Conservation (phyloP, 2,113 vertebrate species). For the Poeciliopsis prolifica region DNA sequence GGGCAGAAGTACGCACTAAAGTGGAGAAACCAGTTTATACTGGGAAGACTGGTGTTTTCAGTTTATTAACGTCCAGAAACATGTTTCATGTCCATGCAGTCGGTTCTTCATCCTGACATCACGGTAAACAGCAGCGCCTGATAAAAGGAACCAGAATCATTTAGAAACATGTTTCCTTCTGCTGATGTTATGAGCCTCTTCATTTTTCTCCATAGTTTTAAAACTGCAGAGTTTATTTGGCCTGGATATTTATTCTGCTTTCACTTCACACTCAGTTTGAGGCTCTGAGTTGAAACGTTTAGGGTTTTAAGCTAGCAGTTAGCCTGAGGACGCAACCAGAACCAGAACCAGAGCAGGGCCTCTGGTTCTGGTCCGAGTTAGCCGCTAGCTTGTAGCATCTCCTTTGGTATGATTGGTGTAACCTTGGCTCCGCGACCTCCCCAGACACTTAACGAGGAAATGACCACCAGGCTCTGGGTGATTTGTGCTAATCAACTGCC, state of each 20-base stretch:
- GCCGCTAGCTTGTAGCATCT: no score
- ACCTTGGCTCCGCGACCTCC: constrained; percentile 52
- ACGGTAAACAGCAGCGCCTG: constrained; percentile 35
- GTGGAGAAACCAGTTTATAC: background rate
- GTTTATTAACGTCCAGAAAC: background rate
- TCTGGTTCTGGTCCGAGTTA: no score
- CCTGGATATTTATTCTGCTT: constrained; percentile 45
- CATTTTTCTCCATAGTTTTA: constrained; percentile 65
- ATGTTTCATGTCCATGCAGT: background rate
- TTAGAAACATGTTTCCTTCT: constrained; percentile 42
- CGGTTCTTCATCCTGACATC: constrained; percentile 45
- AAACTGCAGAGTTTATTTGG: constrained; percentile 48
- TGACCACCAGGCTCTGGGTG: constrained; percentile 65
- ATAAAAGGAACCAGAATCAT: constrained; percentile 9
- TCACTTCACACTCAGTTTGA: no score
- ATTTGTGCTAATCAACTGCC: constrained; percentile 64
- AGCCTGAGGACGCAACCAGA: constrained; percentile 6
- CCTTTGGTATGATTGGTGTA: constrained; percentile 45
- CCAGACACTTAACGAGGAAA: constrained; percentile 67
- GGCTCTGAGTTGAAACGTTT: no score
- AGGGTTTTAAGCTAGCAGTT: background rate
- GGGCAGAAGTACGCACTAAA: background rate
- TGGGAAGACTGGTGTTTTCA: background rate
- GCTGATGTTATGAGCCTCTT: constrained; percentile 71
- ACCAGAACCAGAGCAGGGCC: background rate